phyloP scores from a whole-genome alignment of 2,888 invertebrate genomes.

The Pyrochroa serraticornis region DNA sequence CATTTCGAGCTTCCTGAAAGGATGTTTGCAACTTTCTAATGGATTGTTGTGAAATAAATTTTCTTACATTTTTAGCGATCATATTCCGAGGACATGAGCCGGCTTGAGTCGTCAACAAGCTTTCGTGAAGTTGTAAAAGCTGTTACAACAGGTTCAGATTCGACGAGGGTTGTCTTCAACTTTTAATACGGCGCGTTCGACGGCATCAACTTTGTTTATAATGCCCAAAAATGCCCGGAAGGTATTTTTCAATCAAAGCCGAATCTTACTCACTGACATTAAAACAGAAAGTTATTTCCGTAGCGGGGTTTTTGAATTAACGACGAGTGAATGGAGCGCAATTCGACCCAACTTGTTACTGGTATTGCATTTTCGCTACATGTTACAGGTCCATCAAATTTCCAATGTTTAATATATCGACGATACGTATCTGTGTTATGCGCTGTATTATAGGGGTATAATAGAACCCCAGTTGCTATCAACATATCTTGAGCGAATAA shows the following conservation, averaged over 20 bases:
- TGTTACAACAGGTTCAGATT: constrained; percentile 9
- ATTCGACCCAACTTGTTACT: too few relatives aligned
- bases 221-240: constrained; percentile 1
- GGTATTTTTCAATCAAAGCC: too few relatives aligned
- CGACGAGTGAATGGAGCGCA: too few relatives aligned
- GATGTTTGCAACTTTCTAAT: constrained; percentile 16
- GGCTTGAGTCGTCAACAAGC: constrained; percentile 13
- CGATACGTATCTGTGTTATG: constrained; percentile 18
- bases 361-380: too few relatives aligned
- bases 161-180: background rate
- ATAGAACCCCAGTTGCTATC: constrained; percentile 24
- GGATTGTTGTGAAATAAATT: constrained; percentile 26
- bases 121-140: constrained; percentile 21
- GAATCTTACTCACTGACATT: too few relatives aligned
- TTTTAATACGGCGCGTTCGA: constrained; percentile 12
- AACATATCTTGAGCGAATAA: constrained; percentile 30
- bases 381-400: constrained; percentile 17
- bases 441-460: constrained; percentile 24
- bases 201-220: constrained; percentile 8
- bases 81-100: constrained; percentile 19
- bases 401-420: constrained; percentile 14
- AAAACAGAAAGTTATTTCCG: too few relatives aligned
- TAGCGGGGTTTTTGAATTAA: too few relatives aligned
- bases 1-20: too few relatives aligned
- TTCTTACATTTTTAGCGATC: constrained; percentile 23